Evolutionary conservation across 37 sponge, comb jelly and placozoan species (phyloP), one percentile per base, ranked within the genome.

Genomic region (Lycopodina hypogea): DNA sequence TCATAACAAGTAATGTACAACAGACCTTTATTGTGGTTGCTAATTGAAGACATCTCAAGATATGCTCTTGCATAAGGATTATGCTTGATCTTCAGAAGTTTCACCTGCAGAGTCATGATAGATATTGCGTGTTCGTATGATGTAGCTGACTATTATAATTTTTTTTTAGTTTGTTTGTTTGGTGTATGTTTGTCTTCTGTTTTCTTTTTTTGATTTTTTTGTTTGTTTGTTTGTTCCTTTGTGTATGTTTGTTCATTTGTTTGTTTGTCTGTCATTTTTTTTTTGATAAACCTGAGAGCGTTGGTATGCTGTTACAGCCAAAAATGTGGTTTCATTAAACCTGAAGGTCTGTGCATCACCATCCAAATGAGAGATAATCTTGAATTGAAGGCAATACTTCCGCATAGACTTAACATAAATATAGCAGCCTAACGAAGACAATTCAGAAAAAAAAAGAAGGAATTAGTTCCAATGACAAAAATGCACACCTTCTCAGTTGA

Each of bases 301-400:
- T 55, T 93, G 93, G 69, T 93, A 93, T 2, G 93, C 93, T 9
- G 93, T 93, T 18, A 93, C 93, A 42, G 93, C 93, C 34, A 93
- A 82, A 59, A 93, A 93, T 34, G 52, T 65, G 4, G 90, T 89
- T 56, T 93, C 93, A 22, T 78, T 77, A 57, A 93, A 93, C 0
- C 62, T 48, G 74, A 78, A 85, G 7, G 18, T 39, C 45, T 79
- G 73, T 0, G 81, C 56, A 36, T 2, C 51, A 2, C 74, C 83
- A 30, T 42, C 37, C 2, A 21, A 55, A 12, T 87, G n/a, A n/a
- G n/a, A n/a, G n/a, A n/a, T n/a, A n/a, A n/a, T n/a, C n/a, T n/a
- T n/a, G n/a, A n/a, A n/a, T n/a, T n/a, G n/a, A n/a, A n/a, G n/a
- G n/a, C n/a, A n/a, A n/a, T n/a, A n/a, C n/a, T n/a, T n/a, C n/a